Conservation (phyloP, 2,113 vertebrate genomes). For the Smithornis capensis region DNA sequence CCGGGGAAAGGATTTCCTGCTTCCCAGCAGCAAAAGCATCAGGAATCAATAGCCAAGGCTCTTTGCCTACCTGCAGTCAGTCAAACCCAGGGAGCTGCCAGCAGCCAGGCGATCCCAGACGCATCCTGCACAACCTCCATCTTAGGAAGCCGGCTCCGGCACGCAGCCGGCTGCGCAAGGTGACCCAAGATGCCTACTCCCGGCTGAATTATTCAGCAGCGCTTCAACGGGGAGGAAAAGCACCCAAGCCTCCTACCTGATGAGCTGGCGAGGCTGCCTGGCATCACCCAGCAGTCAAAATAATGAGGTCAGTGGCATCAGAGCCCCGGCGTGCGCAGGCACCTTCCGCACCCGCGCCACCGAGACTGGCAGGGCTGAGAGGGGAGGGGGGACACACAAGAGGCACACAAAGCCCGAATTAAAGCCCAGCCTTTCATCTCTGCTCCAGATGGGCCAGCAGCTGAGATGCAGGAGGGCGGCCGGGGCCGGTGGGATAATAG, state of each 20-base stretch:
- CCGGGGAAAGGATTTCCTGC: fast-evolving
- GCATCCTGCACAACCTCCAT: slow-evolving; percentile 38
- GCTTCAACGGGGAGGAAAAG: fast-evolving
- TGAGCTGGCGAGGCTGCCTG: background rate
- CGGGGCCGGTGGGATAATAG: slow-evolving; percentile 10
- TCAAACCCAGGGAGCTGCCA: fast-evolving
- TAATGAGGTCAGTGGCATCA: slow-evolving; percentile 8
- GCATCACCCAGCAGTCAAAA: background rate
- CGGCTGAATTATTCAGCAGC: slow-evolving; percentile 15
- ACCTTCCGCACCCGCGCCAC: background rate
- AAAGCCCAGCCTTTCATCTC: slow-evolving; percentile 66
- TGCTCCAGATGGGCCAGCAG: slow-evolving; percentile 76
- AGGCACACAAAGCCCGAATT: slow-evolving; percentile 64
- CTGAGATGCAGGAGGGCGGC: slow-evolving; percentile 57
- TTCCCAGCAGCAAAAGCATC: fast-evolving
- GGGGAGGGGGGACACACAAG: background rate
- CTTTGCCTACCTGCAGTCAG: background rate
- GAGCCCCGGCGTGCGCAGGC: fast-evolving
- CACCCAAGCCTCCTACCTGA: background rate
- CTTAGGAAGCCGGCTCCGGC: slow-evolving; percentile 15
- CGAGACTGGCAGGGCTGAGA: background rate
- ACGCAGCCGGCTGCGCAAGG: slow-evolving; percentile 27
- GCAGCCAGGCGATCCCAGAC: background rate
- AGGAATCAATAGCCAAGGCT: fast-evolving
- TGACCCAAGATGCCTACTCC: slow-evolving; percentile 60